phyloP scores from a whole-genome alignment of 2,113 vertebrate genomes.

The Ciconia stormi region DNA sequence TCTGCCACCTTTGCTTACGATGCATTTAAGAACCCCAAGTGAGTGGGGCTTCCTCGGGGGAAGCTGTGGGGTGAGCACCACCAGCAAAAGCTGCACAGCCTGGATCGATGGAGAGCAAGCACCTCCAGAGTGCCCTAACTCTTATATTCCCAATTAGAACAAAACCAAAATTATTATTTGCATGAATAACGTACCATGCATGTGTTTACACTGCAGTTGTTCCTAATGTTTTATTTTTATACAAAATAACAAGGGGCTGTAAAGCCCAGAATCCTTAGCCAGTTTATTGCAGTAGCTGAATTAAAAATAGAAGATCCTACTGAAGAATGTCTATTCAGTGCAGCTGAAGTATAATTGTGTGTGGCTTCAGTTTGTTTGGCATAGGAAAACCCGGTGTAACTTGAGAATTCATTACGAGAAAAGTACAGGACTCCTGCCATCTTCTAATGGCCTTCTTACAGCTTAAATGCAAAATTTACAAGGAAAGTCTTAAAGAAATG shows the following conservation, averaged over 20 bases:
- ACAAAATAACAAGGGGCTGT: neutral
- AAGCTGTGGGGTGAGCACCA: neutral
- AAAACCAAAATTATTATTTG: neutral
- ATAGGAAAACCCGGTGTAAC: conserved; percentile 66
- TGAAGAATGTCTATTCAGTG: conserved; percentile 31
- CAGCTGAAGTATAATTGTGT: conserved; percentile 38
- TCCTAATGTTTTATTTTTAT: conserved; percentile 28
- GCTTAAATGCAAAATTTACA: conserved; percentile 73
- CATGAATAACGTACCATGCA: rapidly evolving
- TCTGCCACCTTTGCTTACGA: neutral
- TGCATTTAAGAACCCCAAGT: neutral
- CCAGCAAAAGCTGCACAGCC: neutral
- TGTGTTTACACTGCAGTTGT: neutral
- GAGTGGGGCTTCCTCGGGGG: neutral
- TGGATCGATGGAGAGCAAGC: neutral
- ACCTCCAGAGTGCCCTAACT: neutral
- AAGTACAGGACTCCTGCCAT: conserved; percentile 76
- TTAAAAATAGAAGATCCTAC: conserved; percentile 63
- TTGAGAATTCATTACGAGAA: conserved; percentile 77
- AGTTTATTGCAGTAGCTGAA: neutral
- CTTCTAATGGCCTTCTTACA: conserved; percentile 69
- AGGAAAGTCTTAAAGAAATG: conserved; percentile 73
- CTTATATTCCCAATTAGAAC: neutral
- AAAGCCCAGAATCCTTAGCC: neutral
- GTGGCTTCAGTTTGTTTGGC: conserved; percentile 77